Percentiles rank a stretch among this genome's conserved stretches.
Evolutionary conservation across 2,113 vertebrate genomes (phyloP).

Genomic region (Hucho hucho): DNA sequence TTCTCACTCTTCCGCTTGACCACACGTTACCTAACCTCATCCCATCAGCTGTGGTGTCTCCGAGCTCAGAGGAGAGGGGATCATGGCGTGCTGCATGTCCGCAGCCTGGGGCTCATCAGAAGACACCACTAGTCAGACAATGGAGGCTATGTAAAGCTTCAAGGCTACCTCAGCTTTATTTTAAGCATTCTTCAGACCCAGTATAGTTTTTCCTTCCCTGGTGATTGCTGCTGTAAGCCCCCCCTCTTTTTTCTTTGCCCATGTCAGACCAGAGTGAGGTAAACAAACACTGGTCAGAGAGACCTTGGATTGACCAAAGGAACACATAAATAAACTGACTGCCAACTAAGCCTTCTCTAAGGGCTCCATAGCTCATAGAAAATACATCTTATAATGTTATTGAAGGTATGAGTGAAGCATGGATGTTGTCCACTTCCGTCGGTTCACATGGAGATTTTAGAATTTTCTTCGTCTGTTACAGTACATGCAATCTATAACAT

Average conservation of each 20-base stretch:
- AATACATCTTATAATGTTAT: neutral
- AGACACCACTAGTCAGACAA: constrained; percentile 38
- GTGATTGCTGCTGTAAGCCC: constrained; percentile 27
- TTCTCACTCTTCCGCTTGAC: constrained; percentile 17
- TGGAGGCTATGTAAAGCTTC: constrained; percentile 3
- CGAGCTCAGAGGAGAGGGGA: neutral
- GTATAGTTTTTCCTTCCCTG: neutral
- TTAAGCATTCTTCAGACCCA: constrained; percentile 26
- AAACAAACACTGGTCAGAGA: constrained; percentile 20
- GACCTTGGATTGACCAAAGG: neutral
- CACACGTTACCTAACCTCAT: constrained; percentile 10
- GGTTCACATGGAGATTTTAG: neutral
- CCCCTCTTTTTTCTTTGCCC: neutral
- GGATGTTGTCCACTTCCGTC: neutral
- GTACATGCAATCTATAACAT: neutral
- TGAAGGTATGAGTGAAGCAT: neutral
- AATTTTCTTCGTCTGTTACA: neutral
- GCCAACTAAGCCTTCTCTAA: neutral
- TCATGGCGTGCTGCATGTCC: constrained; percentile 7
- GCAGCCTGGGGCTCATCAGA: constrained; percentile 23
- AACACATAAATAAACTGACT: neutral
- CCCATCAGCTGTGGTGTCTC: neutral
- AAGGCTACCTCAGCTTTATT: constrained; percentile 35
- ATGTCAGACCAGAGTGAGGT: constrained; percentile 6
- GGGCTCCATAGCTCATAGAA: neutral